A percentile compares a stretch with the other conserved stretches of the same genome.
These are phyloP conservation scores for Aratinga solstitialis DNA, from an alignment of 2,797 vertebrate genomes.

Conservation along the genomic window DNA sequence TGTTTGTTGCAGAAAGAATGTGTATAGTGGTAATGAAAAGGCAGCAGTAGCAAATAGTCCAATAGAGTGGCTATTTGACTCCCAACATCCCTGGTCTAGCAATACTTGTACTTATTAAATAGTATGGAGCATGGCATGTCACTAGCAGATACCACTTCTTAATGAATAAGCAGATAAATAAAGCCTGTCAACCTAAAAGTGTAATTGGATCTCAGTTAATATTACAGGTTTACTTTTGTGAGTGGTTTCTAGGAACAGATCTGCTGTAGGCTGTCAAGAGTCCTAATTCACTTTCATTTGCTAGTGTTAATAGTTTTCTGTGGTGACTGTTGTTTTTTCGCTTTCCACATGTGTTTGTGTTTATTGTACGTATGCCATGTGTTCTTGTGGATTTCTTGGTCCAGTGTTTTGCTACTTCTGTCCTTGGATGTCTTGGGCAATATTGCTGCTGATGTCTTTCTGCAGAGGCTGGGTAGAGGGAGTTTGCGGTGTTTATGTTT, in stretches of 20 bases:
- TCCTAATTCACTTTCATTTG: not conserved
- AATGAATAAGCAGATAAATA: not conserved
- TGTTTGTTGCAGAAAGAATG: not conserved
- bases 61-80: not conserved
- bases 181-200: not conserved
- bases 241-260: not conserved
- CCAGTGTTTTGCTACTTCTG: not conserved
- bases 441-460: slow-evolving; percentile 38
- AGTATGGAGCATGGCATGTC: not conserved
- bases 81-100: not conserved
- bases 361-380: not conserved
- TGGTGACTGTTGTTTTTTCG: not conserved
- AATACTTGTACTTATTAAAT: not conserved
- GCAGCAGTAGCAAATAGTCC: not conserved
- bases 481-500: slow-evolving; percentile 40
- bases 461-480: slow-evolving; percentile 21
- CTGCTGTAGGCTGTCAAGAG: not conserved
- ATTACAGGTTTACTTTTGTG: not conserved
- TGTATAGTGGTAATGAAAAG: not conserved
- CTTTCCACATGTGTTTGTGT: not conserved
- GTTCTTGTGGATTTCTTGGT: not conserved
- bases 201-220: not conserved
- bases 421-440: not conserved
- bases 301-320: not conserved
- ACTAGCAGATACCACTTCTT: not conserved